Evolutionary conservation across 2,888 invertebrate genomes (phyloP).

Genomic region (Stratiomys singularior): DNA sequence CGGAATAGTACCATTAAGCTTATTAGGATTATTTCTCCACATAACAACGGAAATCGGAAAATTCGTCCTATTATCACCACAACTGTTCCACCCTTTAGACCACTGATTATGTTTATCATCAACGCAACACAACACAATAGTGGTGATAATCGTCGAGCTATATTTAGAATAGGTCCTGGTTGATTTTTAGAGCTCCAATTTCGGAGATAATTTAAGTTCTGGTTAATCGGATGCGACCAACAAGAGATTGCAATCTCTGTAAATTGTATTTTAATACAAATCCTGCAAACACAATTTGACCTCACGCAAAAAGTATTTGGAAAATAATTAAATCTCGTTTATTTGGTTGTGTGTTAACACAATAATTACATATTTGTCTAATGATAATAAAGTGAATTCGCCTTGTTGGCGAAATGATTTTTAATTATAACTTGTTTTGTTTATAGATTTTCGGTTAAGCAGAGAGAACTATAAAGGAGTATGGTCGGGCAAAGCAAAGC

Average conservation of each 20-base stretch:
- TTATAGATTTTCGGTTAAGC: too few relatives aligned
- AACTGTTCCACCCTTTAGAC: too few relatives aligned
- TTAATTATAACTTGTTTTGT: neutral
- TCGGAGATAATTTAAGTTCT: neutral
- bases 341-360: neutral
- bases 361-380: slow-evolving; percentile 15
- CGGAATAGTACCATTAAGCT: too few relatives aligned
- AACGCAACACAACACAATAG: too few relatives aligned
- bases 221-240: neutral
- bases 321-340: neutral
- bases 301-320: neutral
- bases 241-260: neutral
- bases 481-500: too few relatives aligned
- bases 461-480: too few relatives aligned
- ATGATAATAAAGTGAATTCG: neutral
- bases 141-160: neutral
- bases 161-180: slow-evolving; percentile 1
- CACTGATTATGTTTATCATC: neutral
- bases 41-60: too few relatives aligned
- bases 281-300: neutral
- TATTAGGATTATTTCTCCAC: too few relatives aligned
- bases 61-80: too few relatives aligned
- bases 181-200: neutral
- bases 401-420: slow-evolving; percentile 4
- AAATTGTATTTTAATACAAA: neutral